These are phyloP conservation scores for Eciton burchellii DNA, from an alignment of 1,140 invertebrate genomes.

Conservation along the genomic window DNA sequence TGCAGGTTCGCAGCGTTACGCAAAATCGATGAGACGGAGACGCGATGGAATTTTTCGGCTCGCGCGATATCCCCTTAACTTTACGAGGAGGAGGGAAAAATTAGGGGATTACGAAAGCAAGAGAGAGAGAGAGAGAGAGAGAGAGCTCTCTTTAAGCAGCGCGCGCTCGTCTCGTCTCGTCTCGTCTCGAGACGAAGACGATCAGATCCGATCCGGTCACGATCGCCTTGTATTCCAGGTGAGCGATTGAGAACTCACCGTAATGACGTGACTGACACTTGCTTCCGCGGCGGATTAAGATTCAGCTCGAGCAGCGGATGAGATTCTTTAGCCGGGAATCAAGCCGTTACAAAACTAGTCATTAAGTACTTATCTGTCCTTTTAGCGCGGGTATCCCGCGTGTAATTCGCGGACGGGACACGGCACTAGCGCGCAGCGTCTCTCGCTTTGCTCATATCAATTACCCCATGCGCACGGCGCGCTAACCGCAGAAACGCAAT, in stretches of 20 bases:
- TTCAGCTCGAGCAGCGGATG: slow-evolving; percentile 1
- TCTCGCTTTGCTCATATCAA: slow-evolving; percentile 74
- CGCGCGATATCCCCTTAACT: neutral
- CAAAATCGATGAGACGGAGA: slow-evolving; percentile 10
- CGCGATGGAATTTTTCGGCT: neutral
- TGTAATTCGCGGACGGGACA: slow-evolving; percentile 72
- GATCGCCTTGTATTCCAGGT: slow-evolving; percentile 21
- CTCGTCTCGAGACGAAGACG: neutral
- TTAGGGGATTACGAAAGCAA: no score
- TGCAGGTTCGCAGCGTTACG: neutral
- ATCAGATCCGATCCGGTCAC: neutral
- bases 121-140: neutral
- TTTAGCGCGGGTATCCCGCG: slow-evolving; percentile 66
- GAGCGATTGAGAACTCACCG: neutral
- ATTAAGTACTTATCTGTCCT: slow-evolving; percentile 76
- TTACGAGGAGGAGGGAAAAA: no score
- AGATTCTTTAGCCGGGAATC: slow-evolving; percentile 63
- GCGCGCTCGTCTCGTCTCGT: no score
- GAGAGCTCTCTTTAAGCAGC: neutral
- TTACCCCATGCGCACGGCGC: slow-evolving; percentile 68
- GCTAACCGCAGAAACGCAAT: slow-evolving; percentile 72
- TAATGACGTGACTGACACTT: slow-evolving; percentile 56
- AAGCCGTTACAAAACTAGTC: slow-evolving; percentile 70
- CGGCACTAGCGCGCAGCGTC: slow-evolving; percentile 49
- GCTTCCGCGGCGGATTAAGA: slow-evolving; percentile 31